Evolutionary conservation across 2,888 invertebrate species (phyloP).

Genomic region (Pinctada fucata): DNA sequence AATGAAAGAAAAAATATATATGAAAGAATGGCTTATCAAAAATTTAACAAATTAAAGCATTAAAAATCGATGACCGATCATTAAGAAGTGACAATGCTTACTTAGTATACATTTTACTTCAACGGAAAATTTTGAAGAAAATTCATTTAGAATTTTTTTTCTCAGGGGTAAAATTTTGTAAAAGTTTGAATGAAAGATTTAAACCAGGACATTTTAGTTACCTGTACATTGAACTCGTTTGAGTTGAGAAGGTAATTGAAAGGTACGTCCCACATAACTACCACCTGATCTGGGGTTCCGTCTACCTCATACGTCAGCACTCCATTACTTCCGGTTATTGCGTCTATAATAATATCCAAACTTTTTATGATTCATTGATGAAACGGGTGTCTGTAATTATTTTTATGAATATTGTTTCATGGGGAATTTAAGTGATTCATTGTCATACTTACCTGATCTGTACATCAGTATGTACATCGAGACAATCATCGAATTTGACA

Average conservation of each 20-base stretch:
- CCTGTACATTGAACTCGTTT: slow-evolving; percentile 36
- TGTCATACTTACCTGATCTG: too few relatives aligned
- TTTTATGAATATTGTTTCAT: too few relatives aligned
- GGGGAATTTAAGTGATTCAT: too few relatives aligned
- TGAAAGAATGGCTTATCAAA: background rate
- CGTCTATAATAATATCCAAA: slow-evolving; percentile 13
- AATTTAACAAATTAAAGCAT: background rate
- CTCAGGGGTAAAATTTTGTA: too few relatives aligned
- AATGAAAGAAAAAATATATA: background rate
- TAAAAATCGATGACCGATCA: background rate
- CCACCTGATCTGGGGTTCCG: slow-evolving; percentile 26
- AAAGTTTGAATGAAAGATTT: too few relatives aligned
- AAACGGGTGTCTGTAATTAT: too few relatives aligned
- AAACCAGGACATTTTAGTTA: background rate
- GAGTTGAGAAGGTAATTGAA: slow-evolving; percentile 28
- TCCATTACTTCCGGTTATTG: slow-evolving; percentile 29
- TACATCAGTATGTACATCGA: too few relatives aligned
- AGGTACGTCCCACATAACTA: slow-evolving; percentile 36
- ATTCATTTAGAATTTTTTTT: too few relatives aligned
- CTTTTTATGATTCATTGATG: too few relatives aligned
- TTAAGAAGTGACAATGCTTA: background rate
- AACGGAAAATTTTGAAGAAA: too few relatives aligned
- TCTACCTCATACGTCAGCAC: slow-evolving; percentile 32
- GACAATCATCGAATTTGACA: too few relatives aligned
- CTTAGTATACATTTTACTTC: too few relatives aligned